Percentiles rank a stretch among this genome's conserved stretches.
These are phyloP conservation scores for Temnothorax longispinosus DNA, from an alignment of 1,140 invertebrate genomes.

Conservation along the genomic window DNA sequence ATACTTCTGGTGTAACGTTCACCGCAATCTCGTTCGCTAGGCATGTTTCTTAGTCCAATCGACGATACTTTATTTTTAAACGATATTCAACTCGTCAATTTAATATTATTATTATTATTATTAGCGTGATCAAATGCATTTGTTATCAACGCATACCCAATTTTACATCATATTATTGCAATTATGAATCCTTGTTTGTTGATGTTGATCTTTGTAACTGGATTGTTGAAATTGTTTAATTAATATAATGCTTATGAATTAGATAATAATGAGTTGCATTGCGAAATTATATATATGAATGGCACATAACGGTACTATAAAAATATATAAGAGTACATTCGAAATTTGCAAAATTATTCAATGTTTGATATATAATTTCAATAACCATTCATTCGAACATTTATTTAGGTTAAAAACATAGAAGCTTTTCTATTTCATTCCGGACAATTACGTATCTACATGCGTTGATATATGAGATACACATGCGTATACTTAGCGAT, in stretches of 20 bases:
- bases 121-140: background rate
- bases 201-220: background rate
- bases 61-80: background rate
- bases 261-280: background rate
- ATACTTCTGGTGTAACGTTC: background rate
- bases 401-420: background rate
- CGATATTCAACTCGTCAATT: background rate
- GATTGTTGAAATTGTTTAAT: background rate
- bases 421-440: background rate
- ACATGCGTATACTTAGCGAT: background rate
- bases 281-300: background rate
- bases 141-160: background rate
- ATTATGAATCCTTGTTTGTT: background rate
- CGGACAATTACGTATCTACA: background rate
- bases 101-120: background rate
- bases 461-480: background rate
- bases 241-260: background rate
- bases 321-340: background rate
- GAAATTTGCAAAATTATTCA: background rate
- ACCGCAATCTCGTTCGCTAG: background rate
- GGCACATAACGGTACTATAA: background rate
- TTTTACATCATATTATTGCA: background rate
- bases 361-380: too few relatives aligned
- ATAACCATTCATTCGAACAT: background rate
- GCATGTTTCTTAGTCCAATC: background rate